These are phyloP conservation scores for Pterocles burchelli DNA, from an alignment of 2,113 vertebrate genomes.

Conservation along the genomic window DNA sequence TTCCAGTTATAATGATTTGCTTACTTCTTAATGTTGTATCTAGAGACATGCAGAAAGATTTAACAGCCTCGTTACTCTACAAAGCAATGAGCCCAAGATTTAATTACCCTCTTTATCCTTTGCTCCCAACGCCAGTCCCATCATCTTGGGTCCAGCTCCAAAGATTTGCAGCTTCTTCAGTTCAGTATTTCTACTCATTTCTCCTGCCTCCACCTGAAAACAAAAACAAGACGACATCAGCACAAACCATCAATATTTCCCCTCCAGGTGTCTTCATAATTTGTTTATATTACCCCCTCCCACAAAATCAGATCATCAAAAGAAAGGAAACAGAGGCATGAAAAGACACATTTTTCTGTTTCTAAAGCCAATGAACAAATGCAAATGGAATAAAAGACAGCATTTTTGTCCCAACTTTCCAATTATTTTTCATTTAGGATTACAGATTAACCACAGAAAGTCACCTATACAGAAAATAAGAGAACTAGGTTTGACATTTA, in stretches of 20 bases:
- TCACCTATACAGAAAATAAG: neutral
- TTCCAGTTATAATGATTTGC: neutral
- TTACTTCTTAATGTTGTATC: neutral
- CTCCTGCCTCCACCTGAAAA: constrained; percentile 74
- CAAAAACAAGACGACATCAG: constrained; percentile 53
- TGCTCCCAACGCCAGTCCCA: constrained; percentile 85
- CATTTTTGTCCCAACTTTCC: neutral
- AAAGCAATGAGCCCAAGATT: neutral
- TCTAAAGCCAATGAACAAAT: neutral
- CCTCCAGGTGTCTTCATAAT: neutral
- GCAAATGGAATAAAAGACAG: neutral
- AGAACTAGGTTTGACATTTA: neutral
- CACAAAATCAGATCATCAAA: neutral
- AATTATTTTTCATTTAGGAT: neutral
- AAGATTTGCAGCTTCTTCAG: constrained; percentile 92
- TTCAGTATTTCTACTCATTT: constrained; percentile 86
- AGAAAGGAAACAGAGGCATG: neutral
- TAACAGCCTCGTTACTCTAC: neutral
- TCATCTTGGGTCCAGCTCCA: constrained; percentile 89
- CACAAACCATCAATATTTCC: neutral
- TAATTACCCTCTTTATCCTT: constrained; percentile 83
- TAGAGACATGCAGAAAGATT: neutral
- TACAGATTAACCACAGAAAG: neutral
- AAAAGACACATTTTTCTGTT: neutral
- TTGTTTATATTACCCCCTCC: neutral